Evolutionary conservation across 2,888 invertebrate genomes (phyloP).

Genomic region (Timema cristinae): DNA sequence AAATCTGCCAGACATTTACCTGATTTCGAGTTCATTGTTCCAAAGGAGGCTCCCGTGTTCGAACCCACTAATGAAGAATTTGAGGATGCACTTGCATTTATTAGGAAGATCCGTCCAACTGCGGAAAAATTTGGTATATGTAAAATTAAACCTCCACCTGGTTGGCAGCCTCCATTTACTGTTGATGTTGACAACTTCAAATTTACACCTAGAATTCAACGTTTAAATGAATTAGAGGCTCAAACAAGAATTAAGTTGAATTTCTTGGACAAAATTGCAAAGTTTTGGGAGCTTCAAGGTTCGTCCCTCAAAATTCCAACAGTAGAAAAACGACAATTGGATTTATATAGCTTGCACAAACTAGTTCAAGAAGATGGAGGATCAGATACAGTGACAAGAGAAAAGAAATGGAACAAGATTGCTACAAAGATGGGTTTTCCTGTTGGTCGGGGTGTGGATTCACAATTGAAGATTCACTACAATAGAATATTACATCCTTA

Average conservation of each 20-base stretch:
- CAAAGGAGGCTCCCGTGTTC: constrained; percentile 25
- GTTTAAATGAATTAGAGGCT: constrained; percentile 96
- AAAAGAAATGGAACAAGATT: constrained; percentile 89
- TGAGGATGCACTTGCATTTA: constrained; percentile 24
- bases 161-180: constrained; percentile 97
- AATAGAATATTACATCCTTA: constrained; percentile 91
- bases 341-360: constrained; percentile 86
- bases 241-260: constrained; percentile 94
- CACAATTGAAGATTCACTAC: constrained; percentile 84
- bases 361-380: constrained; percentile 83
- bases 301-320: constrained; percentile 88
- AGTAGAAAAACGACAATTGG: constrained; percentile 88
- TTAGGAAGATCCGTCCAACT: constrained; percentile 21
- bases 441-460: constrained; percentile 79
- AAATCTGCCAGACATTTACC: constrained; percentile 10
- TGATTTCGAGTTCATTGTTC: constrained; percentile 21
- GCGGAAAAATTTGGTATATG: constrained; percentile 27
- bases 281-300: constrained; percentile 97
- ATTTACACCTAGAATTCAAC: constrained; percentile 94
- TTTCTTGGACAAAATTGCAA: constrained; percentile 94
- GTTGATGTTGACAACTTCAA: constrained; percentile 94
- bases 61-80: constrained; percentile 24
- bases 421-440: constrained; percentile 84
- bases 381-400: constrained; percentile 76
- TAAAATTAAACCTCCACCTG: constrained; percentile 38